Evolutionary conservation across 35 echinoderm and acorn worm species (phyloP).

Genomic region (Heliocidaris erythrogramma): DNA sequence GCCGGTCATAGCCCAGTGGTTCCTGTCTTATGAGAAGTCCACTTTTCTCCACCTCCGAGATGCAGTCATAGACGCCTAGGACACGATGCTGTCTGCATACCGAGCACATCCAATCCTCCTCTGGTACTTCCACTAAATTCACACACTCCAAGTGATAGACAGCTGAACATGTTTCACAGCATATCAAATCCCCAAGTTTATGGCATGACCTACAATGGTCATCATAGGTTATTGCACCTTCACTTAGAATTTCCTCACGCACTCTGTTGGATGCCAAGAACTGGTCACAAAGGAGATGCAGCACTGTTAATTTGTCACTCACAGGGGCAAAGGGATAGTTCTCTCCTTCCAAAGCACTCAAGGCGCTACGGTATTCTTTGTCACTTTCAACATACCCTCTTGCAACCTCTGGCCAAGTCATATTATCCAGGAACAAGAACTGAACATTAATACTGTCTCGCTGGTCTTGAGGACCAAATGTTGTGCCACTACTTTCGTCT

Average conservation of each 20-base stretch:
- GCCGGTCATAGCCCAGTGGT: constrained; percentile 81
- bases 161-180: constrained; percentile 95
- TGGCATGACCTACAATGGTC: constrained; percentile 92
- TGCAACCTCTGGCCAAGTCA: constrained; percentile 96
- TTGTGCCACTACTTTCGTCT: constrained; percentile 87
- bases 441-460: constrained; percentile 96
- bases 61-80: constrained; percentile 76
- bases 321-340: constrained; percentile 84
- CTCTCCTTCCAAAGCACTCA: constrained; percentile 69
- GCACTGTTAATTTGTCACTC: constrained; percentile 83
- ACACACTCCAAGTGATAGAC: constrained; percentile 98
- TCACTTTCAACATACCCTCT: constrained; percentile 91
- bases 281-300: constrained; percentile 92
- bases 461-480: constrained; percentile 89
- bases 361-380: constrained; percentile 65
- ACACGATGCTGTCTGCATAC: constrained; percentile 85
- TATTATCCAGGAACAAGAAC: constrained; percentile 87
- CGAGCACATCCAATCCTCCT: constrained; percentile 93
- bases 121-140: constrained; percentile 89
- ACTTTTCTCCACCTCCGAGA: constrained; percentile 96
- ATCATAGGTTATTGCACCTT: constrained; percentile 97
- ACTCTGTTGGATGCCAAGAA: constrained; percentile 95
- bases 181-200: constrained; percentile 84
- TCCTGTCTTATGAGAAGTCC: constrained; percentile 94
- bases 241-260: constrained; percentile 93